Evolutionary conservation across 2,797 vertebrate species (phyloP).

Genomic region (Limnodromus scolopaceus): DNA sequence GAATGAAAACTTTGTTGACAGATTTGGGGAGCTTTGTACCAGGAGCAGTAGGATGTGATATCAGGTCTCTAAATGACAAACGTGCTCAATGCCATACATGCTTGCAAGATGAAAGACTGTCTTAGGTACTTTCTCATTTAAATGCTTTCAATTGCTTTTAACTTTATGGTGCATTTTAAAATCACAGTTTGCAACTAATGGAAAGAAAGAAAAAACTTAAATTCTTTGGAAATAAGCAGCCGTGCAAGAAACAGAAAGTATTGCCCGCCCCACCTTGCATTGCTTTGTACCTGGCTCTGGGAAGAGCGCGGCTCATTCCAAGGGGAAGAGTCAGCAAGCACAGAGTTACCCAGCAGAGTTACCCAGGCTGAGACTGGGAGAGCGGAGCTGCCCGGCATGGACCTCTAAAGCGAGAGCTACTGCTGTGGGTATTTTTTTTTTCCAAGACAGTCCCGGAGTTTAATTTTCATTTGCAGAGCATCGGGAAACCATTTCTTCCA

Average conservation of each 20-base stretch:
- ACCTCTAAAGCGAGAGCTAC: conserved; percentile 11
- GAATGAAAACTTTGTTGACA: background rate
- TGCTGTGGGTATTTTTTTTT: background rate
- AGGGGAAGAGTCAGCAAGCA: background rate
- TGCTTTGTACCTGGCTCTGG: conserved; percentile 28
- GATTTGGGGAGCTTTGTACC: background rate
- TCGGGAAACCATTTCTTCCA: conserved; percentile 55
- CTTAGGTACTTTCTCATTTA: background rate
- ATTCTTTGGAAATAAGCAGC: background rate
- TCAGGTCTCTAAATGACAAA: background rate
- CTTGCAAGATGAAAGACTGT: background rate
- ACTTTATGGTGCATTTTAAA: conserved; percentile 39
- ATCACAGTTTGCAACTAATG: background rate
- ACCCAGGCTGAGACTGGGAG: background rate
- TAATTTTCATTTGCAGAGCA: conserved; percentile 54
- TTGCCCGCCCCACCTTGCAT: background rate
- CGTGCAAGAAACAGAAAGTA: background rate
- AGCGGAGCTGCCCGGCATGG: background rate
- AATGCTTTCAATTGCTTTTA: background rate
- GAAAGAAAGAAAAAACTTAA: background rate
- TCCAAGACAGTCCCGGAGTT: background rate
- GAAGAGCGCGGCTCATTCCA: conserved; percentile 37
- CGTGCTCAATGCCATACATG: accelerated
- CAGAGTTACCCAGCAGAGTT: background rate
- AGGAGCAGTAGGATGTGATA: background rate